phyloP scores from a whole-genome alignment of 2,113 vertebrate species.

The Australoheros scitulus region DNA sequence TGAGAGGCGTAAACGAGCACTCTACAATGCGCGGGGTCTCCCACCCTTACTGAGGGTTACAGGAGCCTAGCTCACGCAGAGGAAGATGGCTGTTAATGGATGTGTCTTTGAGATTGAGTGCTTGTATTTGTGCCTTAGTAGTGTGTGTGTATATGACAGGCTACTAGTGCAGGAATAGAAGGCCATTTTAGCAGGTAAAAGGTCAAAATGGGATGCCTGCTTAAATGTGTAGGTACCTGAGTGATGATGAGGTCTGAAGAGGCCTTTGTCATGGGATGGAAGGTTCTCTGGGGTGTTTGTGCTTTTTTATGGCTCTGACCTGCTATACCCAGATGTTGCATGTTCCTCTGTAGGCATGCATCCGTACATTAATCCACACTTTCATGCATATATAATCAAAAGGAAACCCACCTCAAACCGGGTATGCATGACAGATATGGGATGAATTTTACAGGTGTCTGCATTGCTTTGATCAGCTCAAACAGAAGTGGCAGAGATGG shows the following conservation, averaged over 20 bases:
- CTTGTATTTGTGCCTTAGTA: constrained; percentile 48
- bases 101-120: constrained; percentile 62
- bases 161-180: constrained; percentile 24
- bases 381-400: neutral
- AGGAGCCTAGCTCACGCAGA: constrained; percentile 56
- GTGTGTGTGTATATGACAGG: constrained; percentile 55
- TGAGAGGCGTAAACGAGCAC: constrained; percentile 77
- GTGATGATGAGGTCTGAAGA: constrained; percentile 8
- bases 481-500: neutral
- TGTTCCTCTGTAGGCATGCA: neutral
- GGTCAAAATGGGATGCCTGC: constrained; percentile 42
- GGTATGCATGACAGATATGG: neutral
- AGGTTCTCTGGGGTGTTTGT: constrained; percentile 15
- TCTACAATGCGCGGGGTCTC: constrained; percentile 71
- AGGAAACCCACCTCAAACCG: neutral
- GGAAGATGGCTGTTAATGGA: constrained; percentile 69
- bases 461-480: neutral
- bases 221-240: constrained; percentile 41
- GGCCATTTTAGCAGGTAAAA: constrained; percentile 24
- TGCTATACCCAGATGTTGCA: constrained; percentile 19
- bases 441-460: neutral
- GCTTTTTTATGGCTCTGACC: constrained; percentile 22
- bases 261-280: constrained; percentile 32
- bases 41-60: constrained; percentile 64
- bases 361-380: neutral